Conservation (phyloP, 2,797 vertebrate genomes). For the Gymnopithys bicolor region DNA sequence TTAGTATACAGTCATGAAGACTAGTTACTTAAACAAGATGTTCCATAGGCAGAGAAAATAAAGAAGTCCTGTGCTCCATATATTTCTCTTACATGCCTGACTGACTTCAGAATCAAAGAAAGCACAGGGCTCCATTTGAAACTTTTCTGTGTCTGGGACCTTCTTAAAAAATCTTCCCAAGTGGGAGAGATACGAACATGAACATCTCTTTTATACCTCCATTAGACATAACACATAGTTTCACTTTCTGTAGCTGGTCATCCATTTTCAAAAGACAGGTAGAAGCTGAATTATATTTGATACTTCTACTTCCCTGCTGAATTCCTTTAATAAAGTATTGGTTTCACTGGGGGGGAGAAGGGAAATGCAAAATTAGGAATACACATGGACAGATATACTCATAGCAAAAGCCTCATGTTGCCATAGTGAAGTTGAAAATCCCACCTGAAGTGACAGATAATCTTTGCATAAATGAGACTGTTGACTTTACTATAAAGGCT, state of each 20-base stretch:
- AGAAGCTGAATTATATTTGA: neutral
- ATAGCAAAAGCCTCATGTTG: neutral
- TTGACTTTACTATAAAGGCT: neutral
- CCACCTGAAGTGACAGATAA: neutral
- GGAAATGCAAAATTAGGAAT: slow-evolving; percentile 9
- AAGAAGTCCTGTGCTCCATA: neutral
- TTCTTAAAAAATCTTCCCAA: neutral
- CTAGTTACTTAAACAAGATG: slow-evolving; percentile 20
- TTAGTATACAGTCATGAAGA: slow-evolving; percentile 31
- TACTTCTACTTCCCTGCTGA: neutral
- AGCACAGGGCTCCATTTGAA: neutral
- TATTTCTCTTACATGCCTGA: slow-evolving; percentile 30
- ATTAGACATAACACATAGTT: neutral
- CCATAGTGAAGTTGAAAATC: neutral
- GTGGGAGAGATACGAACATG: neutral
- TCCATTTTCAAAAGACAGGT: slow-evolving; percentile 4
- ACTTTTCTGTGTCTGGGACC: neutral
- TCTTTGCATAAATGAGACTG: neutral
- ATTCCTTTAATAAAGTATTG: neutral
- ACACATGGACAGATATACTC: neutral
- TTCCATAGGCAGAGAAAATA: slow-evolving; percentile 38
- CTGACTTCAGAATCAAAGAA: slow-evolving; percentile 10
- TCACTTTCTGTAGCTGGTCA: neutral
- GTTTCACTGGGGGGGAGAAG: neutral
- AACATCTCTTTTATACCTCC: neutral